Conservation (phyloP, 2,888 invertebrate species). For the Villa cingulata region DNA sequence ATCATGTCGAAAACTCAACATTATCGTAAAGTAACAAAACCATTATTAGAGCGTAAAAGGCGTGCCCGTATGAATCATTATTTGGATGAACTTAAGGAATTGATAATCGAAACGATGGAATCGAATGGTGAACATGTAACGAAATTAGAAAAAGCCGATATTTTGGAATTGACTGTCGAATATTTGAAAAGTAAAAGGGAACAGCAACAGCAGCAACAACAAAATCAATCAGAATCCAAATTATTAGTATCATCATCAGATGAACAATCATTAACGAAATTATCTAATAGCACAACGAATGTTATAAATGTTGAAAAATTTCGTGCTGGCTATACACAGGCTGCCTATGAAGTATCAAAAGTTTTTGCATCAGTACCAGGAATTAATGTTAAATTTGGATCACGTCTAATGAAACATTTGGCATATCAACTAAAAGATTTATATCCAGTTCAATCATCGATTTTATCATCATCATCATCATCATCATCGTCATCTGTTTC, state of each 20-base stretch:
- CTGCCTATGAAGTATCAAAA: conserved; percentile 76
- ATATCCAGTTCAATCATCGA: conserved; percentile 11
- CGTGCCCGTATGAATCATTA: conserved; percentile 83
- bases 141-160: conserved; percentile 81
- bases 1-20: conserved; percentile 76
- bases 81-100: conserved; percentile 77
- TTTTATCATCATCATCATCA: not conserved
- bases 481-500: not conserved
- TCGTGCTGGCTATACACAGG: conserved; percentile 76
- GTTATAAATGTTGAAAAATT: conserved; percentile 63
- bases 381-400: conserved; percentile 71
- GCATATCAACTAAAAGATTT: conserved; percentile 61
- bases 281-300: not conserved
- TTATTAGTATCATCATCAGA: not conserved
- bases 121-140: conserved; percentile 81
- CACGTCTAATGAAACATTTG: conserved; percentile 78
- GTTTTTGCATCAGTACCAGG: conserved; percentile 74
- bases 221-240: not conserved
- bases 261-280: not conserved
- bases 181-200: conserved; percentile 28
- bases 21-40: conserved; percentile 87
- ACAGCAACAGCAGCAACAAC: conserved; percentile 42
- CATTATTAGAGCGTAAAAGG: conserved; percentile 76
- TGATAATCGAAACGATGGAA: conserved; percentile 68
- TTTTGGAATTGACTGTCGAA: conserved; percentile 74